These are phyloP conservation scores for Oryctolagus cuniculus DNA, from an alignment of 2,113 vertebrate species.

Conservation along the genomic window mOryCun1.1 NC_091442.1:40839501-40840000, in stretches of 20 bases:
- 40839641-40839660: background rate
- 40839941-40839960: background rate
- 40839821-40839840: background rate
- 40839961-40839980: background rate
- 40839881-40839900: background rate
- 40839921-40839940: background rate
- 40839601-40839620: background rate
- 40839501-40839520: no score
- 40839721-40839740: background rate
- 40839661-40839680: constrained; percentile 41
- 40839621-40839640: constrained; percentile 21
- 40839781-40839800: background rate
- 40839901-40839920: constrained; percentile 30
- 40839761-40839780: background rate
- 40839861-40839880: background rate
- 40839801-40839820: background rate
- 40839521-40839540: background rate
- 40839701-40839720: background rate
- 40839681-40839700: background rate
- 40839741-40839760: background rate
- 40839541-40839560: background rate
- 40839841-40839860: background rate
- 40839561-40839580: background rate
- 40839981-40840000: background rate
- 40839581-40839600: constrained; percentile 32